A percentile compares a stretch with the other conserved stretches of the same genome.
Conservation (phyloP, 2,113 vertebrate species). For the Megalops atlanticus region DNA sequence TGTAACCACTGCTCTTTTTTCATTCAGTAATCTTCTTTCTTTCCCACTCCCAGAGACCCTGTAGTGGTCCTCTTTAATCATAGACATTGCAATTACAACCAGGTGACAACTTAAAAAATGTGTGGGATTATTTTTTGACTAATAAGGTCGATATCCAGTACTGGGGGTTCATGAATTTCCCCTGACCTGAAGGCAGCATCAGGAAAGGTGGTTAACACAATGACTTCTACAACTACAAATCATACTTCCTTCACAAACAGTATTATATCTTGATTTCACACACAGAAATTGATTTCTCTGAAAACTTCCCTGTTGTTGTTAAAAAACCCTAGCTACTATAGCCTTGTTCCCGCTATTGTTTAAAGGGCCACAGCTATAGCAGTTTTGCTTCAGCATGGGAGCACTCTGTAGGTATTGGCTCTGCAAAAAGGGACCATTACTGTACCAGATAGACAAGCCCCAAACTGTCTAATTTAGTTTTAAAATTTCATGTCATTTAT, state of each 20-base stretch:
- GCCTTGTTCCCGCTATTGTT: background rate
- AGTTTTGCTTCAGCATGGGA: background rate
- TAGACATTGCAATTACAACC: background rate
- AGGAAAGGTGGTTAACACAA: background rate
- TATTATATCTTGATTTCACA: background rate
- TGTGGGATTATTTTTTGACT: background rate
- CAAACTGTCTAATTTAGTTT: background rate
- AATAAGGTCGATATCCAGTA: background rate
- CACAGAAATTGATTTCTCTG: background rate
- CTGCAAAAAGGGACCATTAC: background rate
- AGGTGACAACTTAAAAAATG: background rate
- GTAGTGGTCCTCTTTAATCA: background rate
- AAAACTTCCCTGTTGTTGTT: background rate
- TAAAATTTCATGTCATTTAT: background rate
- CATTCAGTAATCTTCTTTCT: background rate
- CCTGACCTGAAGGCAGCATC: background rate
- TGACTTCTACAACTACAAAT: background rate
- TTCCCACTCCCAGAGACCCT: background rate
- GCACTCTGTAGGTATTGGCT: background rate
- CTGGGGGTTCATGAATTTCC: background rate
- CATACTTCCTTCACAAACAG: background rate
- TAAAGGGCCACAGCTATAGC: background rate
- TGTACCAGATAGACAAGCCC: background rate
- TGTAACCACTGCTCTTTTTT: background rate
- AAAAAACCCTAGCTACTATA: background rate